Base-by-base conservation (phyloP, 2,888 invertebrate genomes). In the Ochlodes sylvanus region DNA sequence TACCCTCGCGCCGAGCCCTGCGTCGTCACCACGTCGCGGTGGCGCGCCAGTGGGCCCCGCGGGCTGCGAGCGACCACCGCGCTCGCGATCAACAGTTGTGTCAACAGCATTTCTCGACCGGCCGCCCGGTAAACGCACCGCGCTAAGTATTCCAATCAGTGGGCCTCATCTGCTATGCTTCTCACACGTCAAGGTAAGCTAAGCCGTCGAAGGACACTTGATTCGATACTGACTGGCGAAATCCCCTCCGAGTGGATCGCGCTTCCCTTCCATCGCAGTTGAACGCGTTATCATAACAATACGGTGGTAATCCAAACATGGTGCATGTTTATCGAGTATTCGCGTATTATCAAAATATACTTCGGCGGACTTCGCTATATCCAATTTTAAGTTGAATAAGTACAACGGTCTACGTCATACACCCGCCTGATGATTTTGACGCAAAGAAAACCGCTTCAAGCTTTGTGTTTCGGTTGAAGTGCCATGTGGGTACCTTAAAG, bases 1-100 rank as follows among this genome's bases (percentile, higher is more conserved):
- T 91, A 91, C 58, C 92, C 92, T 42, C 92, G 83, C 66, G 82
- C 90, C 63, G 72, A 70, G 63, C 92, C 92, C 76, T 88, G 88
- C 56, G 80, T 78, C 60, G 86, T 89, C 54, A 34, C 68, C 71
- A 89, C 89, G 75, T 88, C 89, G 57, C 86, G 82, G 71, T 82
- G 77, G 34, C 78, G 76, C 69, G 83, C 76, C 72, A 72, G 34
- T 62, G 70, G 57, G 63, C 62, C 60, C 47, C 54, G 57, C 67
- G 71, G 67, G 47, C 64, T 54, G 47, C 71, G 67, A 34, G 66
- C 68, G 54, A 65, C 57, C 61, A 69, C 73, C 70, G 52, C 75
- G 63, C 71, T 57, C 60, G 72, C 56, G 41, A 71, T 38, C 70
- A 75, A 73, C 72, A 76, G 62, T 56, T 71, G 50, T 17, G 50